A percentile compares a stretch with the other conserved stretches of the same genome.
These are phyloP conservation scores for Anseranas semipalmata DNA, from an alignment of 2,113 vertebrate genomes.

Conservation along the genomic window DNA sequence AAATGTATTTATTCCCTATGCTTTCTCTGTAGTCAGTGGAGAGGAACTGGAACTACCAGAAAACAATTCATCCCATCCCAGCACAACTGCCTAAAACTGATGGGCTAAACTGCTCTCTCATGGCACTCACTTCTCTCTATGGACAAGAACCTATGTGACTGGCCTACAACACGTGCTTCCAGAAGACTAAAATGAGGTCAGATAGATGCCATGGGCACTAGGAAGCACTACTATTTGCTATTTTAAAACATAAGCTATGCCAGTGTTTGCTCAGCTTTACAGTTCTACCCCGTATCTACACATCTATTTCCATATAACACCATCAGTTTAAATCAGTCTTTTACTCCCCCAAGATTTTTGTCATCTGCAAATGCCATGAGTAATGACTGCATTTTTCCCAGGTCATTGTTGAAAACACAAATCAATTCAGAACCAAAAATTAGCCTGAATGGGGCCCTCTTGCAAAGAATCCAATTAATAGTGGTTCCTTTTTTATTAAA, in stretches of 20 bases:
- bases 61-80: neutral
- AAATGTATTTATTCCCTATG: neutral
- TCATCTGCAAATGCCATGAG: neutral
- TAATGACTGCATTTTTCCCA: neutral
- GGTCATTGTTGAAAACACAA: neutral
- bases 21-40: neutral
- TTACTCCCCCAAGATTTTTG: neutral
- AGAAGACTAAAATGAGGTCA: neutral
- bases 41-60: neutral
- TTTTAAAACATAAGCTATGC: neutral
- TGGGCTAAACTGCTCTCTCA: conserved; percentile 30
- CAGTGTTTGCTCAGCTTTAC: neutral
- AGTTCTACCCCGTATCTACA: neutral
- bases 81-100: neutral
- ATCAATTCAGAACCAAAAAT: neutral
- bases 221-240: neutral
- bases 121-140: neutral
- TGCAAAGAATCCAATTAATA: neutral
- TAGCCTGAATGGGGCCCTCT: neutral
- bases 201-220: neutral
- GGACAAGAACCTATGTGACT: neutral
- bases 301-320: neutral
- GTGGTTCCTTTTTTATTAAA: neutral
- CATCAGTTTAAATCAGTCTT: neutral
- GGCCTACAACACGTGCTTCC: neutral